A percentile compares a stretch with the other conserved stretches of the same genome.
These are phyloP conservation scores for Drosophila stalkeri DNA, from an alignment of 2,888 invertebrate species.

Conservation along the genomic window DNA sequence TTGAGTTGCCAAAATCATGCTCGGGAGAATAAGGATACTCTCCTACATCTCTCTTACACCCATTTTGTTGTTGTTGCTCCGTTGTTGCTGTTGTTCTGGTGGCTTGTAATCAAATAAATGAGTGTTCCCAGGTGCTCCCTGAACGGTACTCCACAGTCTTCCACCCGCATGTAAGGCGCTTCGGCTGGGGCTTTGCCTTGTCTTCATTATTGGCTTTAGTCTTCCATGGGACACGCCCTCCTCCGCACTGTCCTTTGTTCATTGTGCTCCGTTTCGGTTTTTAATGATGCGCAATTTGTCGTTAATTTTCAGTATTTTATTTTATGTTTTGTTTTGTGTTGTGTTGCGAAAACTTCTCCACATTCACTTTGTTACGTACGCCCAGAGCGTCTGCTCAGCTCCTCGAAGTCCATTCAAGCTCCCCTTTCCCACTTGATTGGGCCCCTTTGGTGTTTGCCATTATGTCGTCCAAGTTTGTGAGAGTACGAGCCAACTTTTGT, in stretches of 20 bases:
- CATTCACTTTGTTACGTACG: constrained; percentile 19
- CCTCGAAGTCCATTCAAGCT: constrained; percentile 2
- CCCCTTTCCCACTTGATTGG: constrained; percentile 24
- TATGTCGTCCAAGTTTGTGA: constrained; percentile 50
- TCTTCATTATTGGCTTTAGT: constrained; percentile 66
- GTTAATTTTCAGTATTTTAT: constrained; percentile 76
- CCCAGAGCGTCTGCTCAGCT: constrained; percentile 48
- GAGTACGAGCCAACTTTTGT: constrained; percentile 51
- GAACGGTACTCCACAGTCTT: neutral
- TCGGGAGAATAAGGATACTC: neutral
- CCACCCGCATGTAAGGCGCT: neutral
- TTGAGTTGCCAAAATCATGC: constrained; percentile 22
- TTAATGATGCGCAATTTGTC: constrained; percentile 81
- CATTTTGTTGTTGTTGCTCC: constrained; percentile 16
- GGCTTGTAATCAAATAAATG: constrained; percentile 77
- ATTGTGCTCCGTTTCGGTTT: constrained; percentile 40
- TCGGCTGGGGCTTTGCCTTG: constrained; percentile 39
- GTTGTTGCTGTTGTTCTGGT: constrained; percentile 54
- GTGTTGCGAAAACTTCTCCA: constrained; percentile 47
- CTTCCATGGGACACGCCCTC: neutral
- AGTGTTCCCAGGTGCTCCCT: constrained; percentile 67
- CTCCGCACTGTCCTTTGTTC: neutral
- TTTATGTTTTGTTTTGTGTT: constrained; percentile 69
- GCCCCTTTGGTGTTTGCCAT: constrained; percentile 42
- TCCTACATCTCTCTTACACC: neutral